These are phyloP conservation scores for Conchocele bisecta DNA, from an alignment of 2,888 invertebrate species.

Conservation along the genomic window DNA sequence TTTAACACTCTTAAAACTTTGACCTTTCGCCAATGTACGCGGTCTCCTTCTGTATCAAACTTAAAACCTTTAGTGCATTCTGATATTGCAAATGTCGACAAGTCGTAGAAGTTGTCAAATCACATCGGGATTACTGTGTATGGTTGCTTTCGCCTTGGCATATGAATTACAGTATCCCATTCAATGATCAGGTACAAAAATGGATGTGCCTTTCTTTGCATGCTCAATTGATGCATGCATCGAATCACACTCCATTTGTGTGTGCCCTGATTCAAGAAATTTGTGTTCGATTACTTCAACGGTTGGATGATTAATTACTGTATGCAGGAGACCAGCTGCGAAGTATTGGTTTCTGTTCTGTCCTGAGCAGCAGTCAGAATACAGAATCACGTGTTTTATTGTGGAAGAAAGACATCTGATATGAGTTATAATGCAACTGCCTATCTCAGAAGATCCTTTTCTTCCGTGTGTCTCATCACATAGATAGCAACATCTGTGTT, in stretches of 20 bases:
- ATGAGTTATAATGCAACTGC: conserved; percentile 19
- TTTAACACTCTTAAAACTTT: too few species aligned
- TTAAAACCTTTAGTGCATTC: too few species aligned
- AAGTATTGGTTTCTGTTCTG: conserved; percentile 37
- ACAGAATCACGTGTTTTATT: conserved; percentile 17
- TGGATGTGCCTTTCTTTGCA: conserved; percentile 22
- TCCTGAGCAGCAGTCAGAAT: conserved; percentile 30
- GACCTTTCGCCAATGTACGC: too few species aligned
- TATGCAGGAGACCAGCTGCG: conserved; percentile 22
- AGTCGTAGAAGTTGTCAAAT: too few species aligned
- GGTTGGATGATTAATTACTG: neutral
- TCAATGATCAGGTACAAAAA: too few species aligned
- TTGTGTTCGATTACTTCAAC: conserved; percentile 26
- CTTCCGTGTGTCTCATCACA: conserved; percentile 33
- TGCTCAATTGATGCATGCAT: conserved; percentile 21
- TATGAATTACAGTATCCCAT: too few species aligned
- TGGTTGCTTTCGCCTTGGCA: too few species aligned
- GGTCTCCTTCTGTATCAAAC: too few species aligned
- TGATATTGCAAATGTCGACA: too few species aligned
- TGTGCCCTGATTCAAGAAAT: conserved; percentile 33
- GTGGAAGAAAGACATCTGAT: conserved; percentile 13
- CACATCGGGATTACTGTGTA: too few species aligned
- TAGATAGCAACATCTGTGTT: conserved; percentile 10
- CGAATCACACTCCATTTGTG: conserved; percentile 34
- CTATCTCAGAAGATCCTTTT: conserved; percentile 33